Evolutionary conservation across 37 sponge, comb jelly and placozoan genomes (phyloP), one percentile per base, ranked within the genome.

Genomic region (Tethya wilhelma): DNA sequence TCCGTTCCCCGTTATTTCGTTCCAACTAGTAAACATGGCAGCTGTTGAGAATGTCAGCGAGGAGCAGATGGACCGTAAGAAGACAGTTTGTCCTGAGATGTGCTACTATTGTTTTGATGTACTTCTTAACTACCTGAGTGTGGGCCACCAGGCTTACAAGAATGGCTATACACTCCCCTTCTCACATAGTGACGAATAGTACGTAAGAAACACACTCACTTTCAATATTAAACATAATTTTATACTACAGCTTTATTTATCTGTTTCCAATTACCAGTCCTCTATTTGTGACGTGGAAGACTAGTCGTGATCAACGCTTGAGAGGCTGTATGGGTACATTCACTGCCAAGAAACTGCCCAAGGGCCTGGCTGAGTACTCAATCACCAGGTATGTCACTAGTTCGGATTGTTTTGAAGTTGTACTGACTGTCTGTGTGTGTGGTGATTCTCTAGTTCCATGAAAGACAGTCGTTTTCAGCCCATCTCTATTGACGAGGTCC

Each of bases 261-360:
- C 14, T 36, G 29, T 39, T n/a, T n/a, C n/a, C n/a, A n/a, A n/a
- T n/a, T 69, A 39, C 9, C 69, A 96, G 98, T 71, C 97, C 99
- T 30, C 82, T 98, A 41, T 98, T 98, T 78, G 97, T 98, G 55
- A 95, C 99, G 26, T 98, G 97, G 97, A 94, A 94, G 78, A 91
- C 82, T n/a, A 90, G 94, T 0, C 63, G 56, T 9, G 93, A 89
- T 4, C 62, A 67, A 58, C 68, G 82, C n/a, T 78, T 98, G 37
- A 65, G 99, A 38, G 99, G 99, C 6, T 98, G 99, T 67, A 98
- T 98, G 81, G 99, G 99, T 0, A 98, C 99, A 1, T 98, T 98
- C 75, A 70, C 82, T 36, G 84, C 95, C 64, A 85, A 86, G 40
- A 84, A 75, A 14, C 93, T 98, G 0, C 95, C 94, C 82, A 79